Conservation (phyloP, 2,888 invertebrate species). For the Halocaridina rubra region DNA sequence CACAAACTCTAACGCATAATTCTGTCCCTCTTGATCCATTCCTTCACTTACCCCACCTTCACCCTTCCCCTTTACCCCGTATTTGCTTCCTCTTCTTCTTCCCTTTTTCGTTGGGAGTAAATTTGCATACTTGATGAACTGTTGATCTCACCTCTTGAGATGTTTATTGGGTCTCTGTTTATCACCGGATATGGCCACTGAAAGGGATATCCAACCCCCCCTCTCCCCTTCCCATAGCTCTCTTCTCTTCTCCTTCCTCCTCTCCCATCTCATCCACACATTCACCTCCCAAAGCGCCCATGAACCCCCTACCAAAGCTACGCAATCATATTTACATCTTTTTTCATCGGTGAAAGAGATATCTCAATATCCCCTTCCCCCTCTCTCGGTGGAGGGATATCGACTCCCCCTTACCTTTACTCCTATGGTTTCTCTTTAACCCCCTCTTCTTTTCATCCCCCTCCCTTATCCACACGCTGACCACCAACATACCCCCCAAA, state of each 20-base stretch:
- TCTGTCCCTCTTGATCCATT: background rate
- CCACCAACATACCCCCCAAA: too few relatives aligned
- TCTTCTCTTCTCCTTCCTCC: background rate
- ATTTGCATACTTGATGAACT: constrained; percentile 55
- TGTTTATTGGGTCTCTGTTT: constrained; percentile 32
- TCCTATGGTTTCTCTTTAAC: too few relatives aligned
- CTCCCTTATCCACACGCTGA: too few relatives aligned
- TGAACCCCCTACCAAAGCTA: too few relatives aligned
- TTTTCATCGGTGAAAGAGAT: too few relatives aligned
- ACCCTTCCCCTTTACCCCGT: background rate
- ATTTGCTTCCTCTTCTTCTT: background rate
- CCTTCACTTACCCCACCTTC: background rate
- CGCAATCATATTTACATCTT: constrained; percentile 29
- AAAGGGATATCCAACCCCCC: constrained; percentile 25
- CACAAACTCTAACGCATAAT: too few relatives aligned
- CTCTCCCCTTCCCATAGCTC: background rate
- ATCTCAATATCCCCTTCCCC: too few relatives aligned
- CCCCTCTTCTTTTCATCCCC: too few relatives aligned
- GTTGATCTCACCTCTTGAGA: constrained; percentile 36
- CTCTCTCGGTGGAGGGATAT: too few relatives aligned
- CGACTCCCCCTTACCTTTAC: too few relatives aligned
- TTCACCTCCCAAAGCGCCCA: too few relatives aligned
- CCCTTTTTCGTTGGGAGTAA: background rate
- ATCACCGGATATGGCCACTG: constrained; percentile 42
- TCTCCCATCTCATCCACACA: background rate